Evolutionary conservation across 2,797 vertebrate species (phyloP).

Genomic region (Myotis pilosus): DNA sequence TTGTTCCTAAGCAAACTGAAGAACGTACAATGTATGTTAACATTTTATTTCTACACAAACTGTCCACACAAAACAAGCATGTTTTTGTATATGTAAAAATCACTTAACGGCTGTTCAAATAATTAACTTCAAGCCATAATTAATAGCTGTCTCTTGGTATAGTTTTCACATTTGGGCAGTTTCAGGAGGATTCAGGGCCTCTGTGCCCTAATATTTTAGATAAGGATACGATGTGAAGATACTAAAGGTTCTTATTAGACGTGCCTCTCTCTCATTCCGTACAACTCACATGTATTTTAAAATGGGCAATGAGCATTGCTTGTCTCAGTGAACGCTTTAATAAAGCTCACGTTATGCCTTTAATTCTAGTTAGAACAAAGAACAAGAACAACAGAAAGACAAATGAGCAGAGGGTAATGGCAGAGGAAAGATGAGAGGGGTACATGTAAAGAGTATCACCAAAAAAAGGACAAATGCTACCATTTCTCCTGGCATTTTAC

Average conservation of each 20-base stretch:
- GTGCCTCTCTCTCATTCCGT: not conserved
- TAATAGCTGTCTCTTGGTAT: conserved; percentile 39
- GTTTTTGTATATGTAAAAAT: conserved; percentile 41
- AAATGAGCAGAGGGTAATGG: not conserved
- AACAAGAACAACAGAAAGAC: conserved; percentile 21
- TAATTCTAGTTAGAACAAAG: conserved; percentile 14
- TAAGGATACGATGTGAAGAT: not conserved
- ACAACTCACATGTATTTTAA: not conserved
- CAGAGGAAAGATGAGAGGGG: not conserved
- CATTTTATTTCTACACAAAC: conserved; percentile 73
- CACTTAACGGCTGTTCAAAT: conserved; percentile 59
- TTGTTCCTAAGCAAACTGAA: conserved; percentile 73
- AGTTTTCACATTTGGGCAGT: conserved; percentile 53
- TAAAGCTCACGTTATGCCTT: conserved; percentile 23
- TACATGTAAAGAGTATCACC: conserved; percentile 60
- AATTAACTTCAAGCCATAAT: conserved; percentile 56
- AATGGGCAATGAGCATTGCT: not conserved
- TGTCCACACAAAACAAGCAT: conserved; percentile 62
- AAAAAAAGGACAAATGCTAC: conserved; percentile 63
- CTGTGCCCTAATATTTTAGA: not conserved
- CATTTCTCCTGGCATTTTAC: conserved; percentile 78
- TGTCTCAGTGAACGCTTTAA: conserved; percentile 27
- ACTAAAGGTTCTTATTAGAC: not conserved
- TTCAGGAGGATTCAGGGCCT: conserved; percentile 19
- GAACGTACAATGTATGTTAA: conserved; percentile 57